Conservation (phyloP, 2,797 vertebrate genomes). For the Lophotriccus pileatus region DNA sequence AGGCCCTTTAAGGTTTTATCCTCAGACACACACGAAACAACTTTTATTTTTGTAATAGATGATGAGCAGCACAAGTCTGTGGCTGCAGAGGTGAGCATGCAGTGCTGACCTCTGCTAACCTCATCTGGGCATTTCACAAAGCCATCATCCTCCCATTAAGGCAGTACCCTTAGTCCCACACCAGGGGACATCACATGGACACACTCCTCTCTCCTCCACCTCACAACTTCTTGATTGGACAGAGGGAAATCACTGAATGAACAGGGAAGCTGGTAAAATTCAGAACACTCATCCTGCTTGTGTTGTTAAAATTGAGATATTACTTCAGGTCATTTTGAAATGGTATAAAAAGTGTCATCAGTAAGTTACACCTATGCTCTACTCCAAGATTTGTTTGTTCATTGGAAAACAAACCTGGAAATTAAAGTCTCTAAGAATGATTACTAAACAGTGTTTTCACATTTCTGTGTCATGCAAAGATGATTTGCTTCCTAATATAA, state of each 20-base stretch:
- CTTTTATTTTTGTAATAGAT: not conserved
- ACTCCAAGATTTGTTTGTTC: not conserved
- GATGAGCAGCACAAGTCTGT: not conserved
- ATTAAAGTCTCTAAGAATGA: not conserved
- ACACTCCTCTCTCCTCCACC: accelerated
- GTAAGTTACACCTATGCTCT: not conserved
- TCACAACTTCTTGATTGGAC: not conserved
- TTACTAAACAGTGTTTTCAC: not conserved
- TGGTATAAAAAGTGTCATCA: not conserved
- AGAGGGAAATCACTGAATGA: not conserved
- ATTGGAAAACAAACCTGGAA: not conserved
- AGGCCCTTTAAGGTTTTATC: not conserved
- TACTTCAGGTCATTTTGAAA: not conserved
- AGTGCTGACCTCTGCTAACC: not conserved
- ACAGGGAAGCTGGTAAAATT: not conserved
- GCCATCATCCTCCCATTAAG: not conserved
- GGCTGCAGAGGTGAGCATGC: not conserved
- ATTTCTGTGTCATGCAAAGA: not conserved
- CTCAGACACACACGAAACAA: accelerated
- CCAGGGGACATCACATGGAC: accelerated
- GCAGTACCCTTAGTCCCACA: not conserved
- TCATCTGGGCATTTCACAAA: not conserved
- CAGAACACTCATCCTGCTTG: not conserved
- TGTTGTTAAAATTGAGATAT: not conserved
- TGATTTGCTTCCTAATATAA: not conserved